Conservation (phyloP, 1,140 invertebrate genomes). For the Brachionus rubens region DNA sequence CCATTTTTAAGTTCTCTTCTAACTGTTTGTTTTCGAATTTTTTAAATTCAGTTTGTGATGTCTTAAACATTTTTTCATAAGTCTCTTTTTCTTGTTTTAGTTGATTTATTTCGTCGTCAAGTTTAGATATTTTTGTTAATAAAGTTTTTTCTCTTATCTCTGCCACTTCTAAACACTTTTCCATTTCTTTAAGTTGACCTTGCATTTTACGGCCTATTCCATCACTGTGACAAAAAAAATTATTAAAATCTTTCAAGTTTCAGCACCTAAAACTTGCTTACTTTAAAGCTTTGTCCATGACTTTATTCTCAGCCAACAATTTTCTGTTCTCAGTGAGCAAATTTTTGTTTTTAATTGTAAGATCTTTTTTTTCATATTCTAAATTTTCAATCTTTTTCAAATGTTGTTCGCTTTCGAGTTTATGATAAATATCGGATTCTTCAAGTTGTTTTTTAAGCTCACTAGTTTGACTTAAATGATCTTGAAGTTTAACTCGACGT, state of each 20-base stretch:
- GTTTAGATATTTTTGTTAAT: not conserved
- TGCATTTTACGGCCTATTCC: constrained; percentile 38
- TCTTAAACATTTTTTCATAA: constrained; percentile 14
- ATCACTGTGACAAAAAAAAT: too few relatives aligned
- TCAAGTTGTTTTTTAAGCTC: constrained; percentile 34
- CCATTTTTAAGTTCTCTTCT: constrained; percentile 25
- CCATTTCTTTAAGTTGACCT: not conserved
- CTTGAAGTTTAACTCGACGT: constrained; percentile 4
- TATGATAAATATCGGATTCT: constrained; percentile 38
- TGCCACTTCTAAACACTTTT: constrained; percentile 22
- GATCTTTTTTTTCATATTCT: constrained; percentile 28
- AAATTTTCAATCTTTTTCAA: constrained; percentile 3
- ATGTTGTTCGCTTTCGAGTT: not conserved
- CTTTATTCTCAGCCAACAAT: constrained; percentile 33
- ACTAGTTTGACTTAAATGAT: constrained; percentile 32
- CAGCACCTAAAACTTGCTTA: not conserved
- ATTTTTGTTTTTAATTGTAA: constrained; percentile 22
- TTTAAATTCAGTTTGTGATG: constrained; percentile 27
- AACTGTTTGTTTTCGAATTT: constrained; percentile 16
- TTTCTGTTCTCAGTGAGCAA: constrained; percentile 27
- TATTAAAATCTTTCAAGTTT: too few relatives aligned
- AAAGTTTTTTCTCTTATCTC: not conserved
- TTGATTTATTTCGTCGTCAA: not conserved
- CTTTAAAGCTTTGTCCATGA: constrained; percentile 32
- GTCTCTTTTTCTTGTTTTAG: constrained; percentile 12